Conservation (phyloP, 2,888 invertebrate genomes). For the Tanytarsus gracilentus region DNA sequence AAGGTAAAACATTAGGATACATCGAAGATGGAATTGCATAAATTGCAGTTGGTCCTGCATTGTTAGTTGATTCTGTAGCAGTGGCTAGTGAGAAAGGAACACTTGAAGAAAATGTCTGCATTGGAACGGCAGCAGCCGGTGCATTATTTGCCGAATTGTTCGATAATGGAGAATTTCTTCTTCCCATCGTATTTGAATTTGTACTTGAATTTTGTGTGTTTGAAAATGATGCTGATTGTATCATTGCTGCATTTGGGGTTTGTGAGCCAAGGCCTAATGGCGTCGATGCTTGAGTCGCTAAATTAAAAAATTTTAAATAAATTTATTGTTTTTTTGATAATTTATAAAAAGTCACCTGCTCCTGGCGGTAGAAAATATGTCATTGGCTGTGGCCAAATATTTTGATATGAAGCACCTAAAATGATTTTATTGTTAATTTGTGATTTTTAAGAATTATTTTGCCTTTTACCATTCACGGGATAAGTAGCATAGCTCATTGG, state of each 20-base stretch:
- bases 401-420: constrained; percentile 30
- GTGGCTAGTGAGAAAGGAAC: constrained; percentile 32
- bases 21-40: constrained; percentile 42
- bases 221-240: background rate
- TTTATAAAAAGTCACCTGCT: no score
- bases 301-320: no score
- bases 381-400: constrained; percentile 41
- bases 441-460: background rate
- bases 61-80: background rate
- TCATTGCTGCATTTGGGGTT: constrained; percentile 21
- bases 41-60: constrained; percentile 33
- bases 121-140: constrained; percentile 34
- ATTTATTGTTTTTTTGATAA: no score
- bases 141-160: constrained; percentile 32
- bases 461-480: constrained; percentile 39
- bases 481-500: constrained; percentile 41
- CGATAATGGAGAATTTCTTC: constrained; percentile 37
- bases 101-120: constrained; percentile 32
- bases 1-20: constrained; percentile 42
- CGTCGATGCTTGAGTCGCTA: no score
- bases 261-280: no score
- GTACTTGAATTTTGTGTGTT: constrained; percentile 30
- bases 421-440: background rate
- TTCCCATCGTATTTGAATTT: constrained; percentile 32
- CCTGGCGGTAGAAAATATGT: constrained; percentile 43